Base-by-base conservation (phyloP, 2,888 invertebrate genomes). In the Dasypogon diadema region DNA sequence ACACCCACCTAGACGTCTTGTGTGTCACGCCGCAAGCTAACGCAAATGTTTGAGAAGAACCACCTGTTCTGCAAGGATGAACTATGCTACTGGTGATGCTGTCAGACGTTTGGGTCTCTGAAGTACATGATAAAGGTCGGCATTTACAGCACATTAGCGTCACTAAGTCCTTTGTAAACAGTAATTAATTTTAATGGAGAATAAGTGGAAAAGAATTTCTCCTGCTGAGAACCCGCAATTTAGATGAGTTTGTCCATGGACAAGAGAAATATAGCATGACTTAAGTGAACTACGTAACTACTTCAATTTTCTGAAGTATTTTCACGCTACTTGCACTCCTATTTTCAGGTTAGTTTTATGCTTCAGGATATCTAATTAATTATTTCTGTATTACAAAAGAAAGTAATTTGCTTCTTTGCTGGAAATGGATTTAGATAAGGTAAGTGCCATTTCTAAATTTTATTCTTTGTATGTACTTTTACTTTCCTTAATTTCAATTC, bases 161-260 rank as follows among this genome's bases (percentile, higher is more conserved):
- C 76, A 74, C 72, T 54, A 74, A 77, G 74, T 77, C 70, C 58
- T 77, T 60, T 74, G 76, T 65, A 77, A 77, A 77, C 74, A 77
- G 56, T 74, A 70, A 76, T 77, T 76, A 77, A 77, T 77, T 70
- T 77, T 74, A 77, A 77, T 77, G 65, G 56, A 55, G 74, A 68
- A 60, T 55, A 75, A 75, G 55, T 75, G 34, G 21, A 72, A 74
- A 22, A 16, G 14, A 65, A 65, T 65, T 46, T 65, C 10, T 65
- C 65, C 3, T 48, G n/a, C 42, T 6, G n/a, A 42, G n/a, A 42
- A 0, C 1, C 42, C n/a, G 42, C 8, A 42, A 12, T 12, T 12
- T 42, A n/a, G 42, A 42, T 42, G 42, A 42, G 12, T 42, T 1
- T 42, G 42, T 42, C 30, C n/a, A 42, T 12, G 42, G 12, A 6